These are phyloP conservation scores for Ericerus pela DNA, from an alignment of 1,140 invertebrate species.

Conservation along the genomic window DNA sequence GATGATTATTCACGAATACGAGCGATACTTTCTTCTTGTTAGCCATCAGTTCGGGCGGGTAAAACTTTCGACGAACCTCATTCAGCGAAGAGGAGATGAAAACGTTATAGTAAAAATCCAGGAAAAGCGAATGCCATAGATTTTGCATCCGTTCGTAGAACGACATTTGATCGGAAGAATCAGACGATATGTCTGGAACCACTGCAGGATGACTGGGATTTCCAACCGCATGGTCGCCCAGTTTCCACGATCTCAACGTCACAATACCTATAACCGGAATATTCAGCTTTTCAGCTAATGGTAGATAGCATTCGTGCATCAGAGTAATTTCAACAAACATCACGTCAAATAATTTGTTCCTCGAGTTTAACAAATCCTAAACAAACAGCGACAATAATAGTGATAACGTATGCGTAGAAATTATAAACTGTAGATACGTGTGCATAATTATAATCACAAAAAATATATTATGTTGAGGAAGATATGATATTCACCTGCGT, in stretches of 20 bases:
- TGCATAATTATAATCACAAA: too few relatives aligned
- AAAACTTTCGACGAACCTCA: conserved; percentile 20
- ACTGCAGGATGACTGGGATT: not conserved
- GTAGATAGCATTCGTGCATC: not conserved
- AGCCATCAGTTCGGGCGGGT: too few relatives aligned
- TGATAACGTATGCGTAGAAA: too few relatives aligned
- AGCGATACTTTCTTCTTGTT: too few relatives aligned
- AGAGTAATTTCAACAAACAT: not conserved
- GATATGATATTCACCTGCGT: too few relatives aligned
- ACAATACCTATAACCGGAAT: not conserved
- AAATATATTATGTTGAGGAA: too few relatives aligned
- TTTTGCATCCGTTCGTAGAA: not conserved
- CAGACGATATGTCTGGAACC: not conserved
- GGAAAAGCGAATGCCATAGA: not conserved
- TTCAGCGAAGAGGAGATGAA: not conserved
- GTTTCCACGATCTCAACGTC: not conserved
- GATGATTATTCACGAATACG: conserved; percentile 6
- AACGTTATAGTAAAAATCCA: not conserved
- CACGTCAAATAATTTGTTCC: not conserved
- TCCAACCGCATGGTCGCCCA: not conserved
- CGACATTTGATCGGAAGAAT: not conserved
- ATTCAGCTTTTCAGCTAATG: not conserved
- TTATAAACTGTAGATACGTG: too few relatives aligned
- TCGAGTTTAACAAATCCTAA: not conserved
- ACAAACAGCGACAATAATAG: not conserved